Evolutionary conservation across 2,113 vertebrate species (phyloP).

Genomic region (Climacteris rufus): DNA sequence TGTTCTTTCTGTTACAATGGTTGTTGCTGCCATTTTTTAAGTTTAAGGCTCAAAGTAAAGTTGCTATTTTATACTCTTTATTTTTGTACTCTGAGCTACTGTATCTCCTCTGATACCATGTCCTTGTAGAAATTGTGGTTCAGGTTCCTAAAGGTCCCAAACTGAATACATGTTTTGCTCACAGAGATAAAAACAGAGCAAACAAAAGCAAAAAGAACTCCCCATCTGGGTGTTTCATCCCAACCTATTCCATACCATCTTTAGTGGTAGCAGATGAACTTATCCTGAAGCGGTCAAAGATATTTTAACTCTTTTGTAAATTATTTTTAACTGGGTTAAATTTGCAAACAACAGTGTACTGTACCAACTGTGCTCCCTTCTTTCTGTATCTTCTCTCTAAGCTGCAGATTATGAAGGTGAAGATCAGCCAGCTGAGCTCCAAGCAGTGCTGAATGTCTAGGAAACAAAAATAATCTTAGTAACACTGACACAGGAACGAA

Average conservation of each 20-base stretch:
- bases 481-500: background rate
- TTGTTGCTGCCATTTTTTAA: background rate
- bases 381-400: conserved; percentile 73
- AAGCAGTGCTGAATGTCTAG: conserved; percentile 79
- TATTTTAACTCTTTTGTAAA: background rate
- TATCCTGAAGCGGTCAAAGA: background rate
- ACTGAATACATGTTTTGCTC: background rate
- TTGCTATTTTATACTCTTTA: background rate
- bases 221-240: background rate
- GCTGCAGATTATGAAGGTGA: conserved; percentile 85
- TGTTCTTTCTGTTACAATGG: background rate
- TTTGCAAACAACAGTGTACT: background rate
- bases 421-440: conserved; percentile 86
- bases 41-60: background rate
- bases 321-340: background rate
- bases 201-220: background rate
- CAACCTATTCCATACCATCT: background rate
- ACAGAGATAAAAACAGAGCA: background rate
- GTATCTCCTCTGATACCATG: background rate
- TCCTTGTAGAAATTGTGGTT: background rate
- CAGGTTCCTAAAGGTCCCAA: background rate
- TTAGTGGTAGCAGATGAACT: background rate
- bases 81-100: background rate
- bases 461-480: conserved; percentile 1
- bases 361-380: conserved; percentile 83